A percentile compares a stretch with the other conserved stretches of the same genome.
Conservation (phyloP, 2,797 vertebrate species). For the Helicolenus hilgendorfi region DNA sequence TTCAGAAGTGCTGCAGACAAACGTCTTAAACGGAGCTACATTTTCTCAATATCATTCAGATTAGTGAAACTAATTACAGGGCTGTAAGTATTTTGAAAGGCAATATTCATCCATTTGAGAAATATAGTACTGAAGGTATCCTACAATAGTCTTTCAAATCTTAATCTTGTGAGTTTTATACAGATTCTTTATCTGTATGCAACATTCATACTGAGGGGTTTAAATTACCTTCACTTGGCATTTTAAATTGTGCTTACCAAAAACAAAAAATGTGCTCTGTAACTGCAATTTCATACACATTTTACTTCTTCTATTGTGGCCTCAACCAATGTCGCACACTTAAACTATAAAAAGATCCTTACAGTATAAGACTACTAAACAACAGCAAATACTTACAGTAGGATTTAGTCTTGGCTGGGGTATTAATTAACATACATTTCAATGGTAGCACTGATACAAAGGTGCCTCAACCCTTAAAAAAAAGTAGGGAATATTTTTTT, state of each 20-base stretch:
- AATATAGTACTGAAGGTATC: neutral
- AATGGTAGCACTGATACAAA: neutral
- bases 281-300: neutral
- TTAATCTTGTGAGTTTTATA: neutral
- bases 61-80: constrained; percentile 6
- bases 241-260: neutral
- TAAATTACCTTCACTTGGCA: neutral
- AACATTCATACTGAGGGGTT: neutral
- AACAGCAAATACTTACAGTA: neutral
- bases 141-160: neutral
- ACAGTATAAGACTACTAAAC: neutral
- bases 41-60: constrained; percentile 19
- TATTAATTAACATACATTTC: neutral
- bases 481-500: neutral
- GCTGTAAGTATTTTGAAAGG: neutral
- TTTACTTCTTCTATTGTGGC: neutral
- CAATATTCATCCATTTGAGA: neutral
- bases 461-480: neutral
- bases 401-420: neutral
- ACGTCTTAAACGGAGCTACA: neutral
- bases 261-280: neutral
- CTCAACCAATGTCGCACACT: neutral
- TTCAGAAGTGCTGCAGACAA: constrained; percentile 20
- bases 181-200: neutral
- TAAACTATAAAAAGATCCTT: neutral